Conservation (phyloP, 2,797 vertebrate genomes). For the Chloroceryle inda region DNA sequence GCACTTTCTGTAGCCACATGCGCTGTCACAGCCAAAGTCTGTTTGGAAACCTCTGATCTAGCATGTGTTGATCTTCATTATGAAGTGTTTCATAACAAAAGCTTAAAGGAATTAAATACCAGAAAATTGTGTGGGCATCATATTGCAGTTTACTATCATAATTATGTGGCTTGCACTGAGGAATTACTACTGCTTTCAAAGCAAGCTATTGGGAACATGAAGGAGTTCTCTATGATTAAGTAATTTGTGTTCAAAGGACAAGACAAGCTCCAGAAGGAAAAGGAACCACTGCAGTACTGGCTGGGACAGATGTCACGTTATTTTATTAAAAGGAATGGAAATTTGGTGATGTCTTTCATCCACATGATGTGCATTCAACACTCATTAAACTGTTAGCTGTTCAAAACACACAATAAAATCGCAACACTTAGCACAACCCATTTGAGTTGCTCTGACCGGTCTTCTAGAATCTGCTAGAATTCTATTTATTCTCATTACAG, state of each 20-base stretch:
- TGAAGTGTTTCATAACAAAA: background rate
- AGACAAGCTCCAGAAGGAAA: background rate
- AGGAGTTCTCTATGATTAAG: background rate
- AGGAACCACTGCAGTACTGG: background rate
- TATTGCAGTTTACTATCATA: background rate
- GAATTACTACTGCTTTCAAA: constrained; percentile 24
- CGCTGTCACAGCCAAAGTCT: background rate
- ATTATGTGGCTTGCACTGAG: background rate
- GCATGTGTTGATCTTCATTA: background rate
- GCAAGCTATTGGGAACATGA: background rate
- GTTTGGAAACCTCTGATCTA: background rate
- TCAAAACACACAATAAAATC: background rate
- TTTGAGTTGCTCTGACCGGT: background rate
- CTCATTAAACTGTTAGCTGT: background rate
- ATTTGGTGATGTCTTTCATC: background rate
- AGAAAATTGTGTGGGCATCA: background rate
- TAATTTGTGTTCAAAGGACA: constrained; percentile 3
- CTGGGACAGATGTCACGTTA: background rate
- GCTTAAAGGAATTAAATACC: constrained; percentile 2
- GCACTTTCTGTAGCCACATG: background rate
- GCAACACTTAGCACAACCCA: background rate
- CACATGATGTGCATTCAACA: background rate
- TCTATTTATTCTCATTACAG: background rate
- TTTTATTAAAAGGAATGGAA: constrained; percentile 5
- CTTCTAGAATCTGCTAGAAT: background rate